Evolutionary conservation across 2,888 invertebrate species (phyloP).

Genomic region (Pardosa pseudoannulata): DNA sequence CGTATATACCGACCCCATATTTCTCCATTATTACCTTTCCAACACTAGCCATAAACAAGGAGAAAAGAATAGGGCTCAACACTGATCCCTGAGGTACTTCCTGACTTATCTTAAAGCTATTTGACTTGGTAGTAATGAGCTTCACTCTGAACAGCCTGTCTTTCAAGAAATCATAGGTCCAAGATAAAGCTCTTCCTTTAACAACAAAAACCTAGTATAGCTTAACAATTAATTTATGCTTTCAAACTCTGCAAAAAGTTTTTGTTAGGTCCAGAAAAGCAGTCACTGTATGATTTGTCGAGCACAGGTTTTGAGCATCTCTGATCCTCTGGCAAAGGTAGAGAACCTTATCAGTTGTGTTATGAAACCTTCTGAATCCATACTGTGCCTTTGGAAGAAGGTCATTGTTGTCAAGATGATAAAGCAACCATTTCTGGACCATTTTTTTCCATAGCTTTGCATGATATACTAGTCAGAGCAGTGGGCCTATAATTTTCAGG

Average conservation of each 20-base stretch:
- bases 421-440: background rate
- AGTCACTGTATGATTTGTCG: background rate
- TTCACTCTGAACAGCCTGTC: background rate
- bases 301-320: background rate
- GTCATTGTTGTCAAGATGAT: background rate
- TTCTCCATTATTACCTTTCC: background rate
- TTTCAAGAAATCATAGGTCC: background rate
- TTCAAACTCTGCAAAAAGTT: background rate
- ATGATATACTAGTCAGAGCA: background rate
- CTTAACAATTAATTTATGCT: constrained; percentile 4
- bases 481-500: background rate
- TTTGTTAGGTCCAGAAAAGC: background rate
- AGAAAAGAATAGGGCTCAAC: constrained; percentile 4
- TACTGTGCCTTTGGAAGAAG: constrained; percentile 14
- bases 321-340: constrained; percentile 8
- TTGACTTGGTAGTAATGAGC: background rate
- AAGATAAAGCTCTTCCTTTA: background rate
- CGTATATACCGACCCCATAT: background rate
- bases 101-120: background rate
- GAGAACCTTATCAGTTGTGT: background rate
- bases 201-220: background rate
- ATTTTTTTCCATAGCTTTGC: constrained; percentile 5
- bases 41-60: background rate
- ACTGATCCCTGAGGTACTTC: constrained; percentile 7
- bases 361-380: constrained; percentile 14